Evolutionary conservation across 2,888 invertebrate species (phyloP).

Genomic region (Philopedon plagiatum): DNA sequence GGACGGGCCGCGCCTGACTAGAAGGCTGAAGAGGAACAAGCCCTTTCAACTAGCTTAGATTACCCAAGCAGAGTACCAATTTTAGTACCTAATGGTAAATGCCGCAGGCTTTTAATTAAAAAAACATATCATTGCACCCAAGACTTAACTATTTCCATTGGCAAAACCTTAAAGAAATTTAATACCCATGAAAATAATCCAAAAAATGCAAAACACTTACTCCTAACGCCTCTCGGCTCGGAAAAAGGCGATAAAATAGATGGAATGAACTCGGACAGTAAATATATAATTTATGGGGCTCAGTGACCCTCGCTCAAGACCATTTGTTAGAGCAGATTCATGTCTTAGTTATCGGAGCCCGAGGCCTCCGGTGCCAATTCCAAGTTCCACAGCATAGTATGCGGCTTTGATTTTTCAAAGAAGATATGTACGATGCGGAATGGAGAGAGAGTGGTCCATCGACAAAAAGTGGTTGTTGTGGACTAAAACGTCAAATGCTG

Average conservation of each 20-base stretch:
- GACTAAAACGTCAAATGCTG: too few species aligned
- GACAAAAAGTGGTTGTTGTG: too few species aligned
- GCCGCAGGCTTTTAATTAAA: too few species aligned
- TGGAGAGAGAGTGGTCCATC: too few species aligned
- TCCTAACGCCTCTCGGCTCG: not conserved
- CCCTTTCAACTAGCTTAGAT: too few species aligned
- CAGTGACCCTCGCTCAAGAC: slow-evolving; percentile 29
- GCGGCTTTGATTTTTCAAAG: slow-evolving; percentile 25
- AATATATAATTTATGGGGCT: slow-evolving; percentile 35
- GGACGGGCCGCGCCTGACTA: too few species aligned
- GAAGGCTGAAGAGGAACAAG: too few species aligned
- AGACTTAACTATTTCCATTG: too few species aligned
- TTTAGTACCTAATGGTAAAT: too few species aligned
- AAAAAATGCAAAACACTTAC: slow-evolving; percentile 3
- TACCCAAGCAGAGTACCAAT: too few species aligned
- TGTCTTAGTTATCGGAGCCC: slow-evolving; percentile 36
- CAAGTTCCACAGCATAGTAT: slow-evolving; percentile 24
- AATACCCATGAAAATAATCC: not conserved
- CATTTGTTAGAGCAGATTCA: slow-evolving; percentile 23
- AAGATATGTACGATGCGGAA: slow-evolving; percentile 18
- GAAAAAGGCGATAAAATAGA: slow-evolving; percentile 23
- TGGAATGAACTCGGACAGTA: slow-evolving; percentile 34
- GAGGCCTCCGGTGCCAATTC: slow-evolving; percentile 33
- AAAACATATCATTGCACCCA: too few species aligned
- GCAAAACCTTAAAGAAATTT: too few species aligned